These are phyloP conservation scores for Mohoua ochrocephala DNA, from an alignment of 2,113 vertebrate species.

Conservation along the genomic window DNA sequence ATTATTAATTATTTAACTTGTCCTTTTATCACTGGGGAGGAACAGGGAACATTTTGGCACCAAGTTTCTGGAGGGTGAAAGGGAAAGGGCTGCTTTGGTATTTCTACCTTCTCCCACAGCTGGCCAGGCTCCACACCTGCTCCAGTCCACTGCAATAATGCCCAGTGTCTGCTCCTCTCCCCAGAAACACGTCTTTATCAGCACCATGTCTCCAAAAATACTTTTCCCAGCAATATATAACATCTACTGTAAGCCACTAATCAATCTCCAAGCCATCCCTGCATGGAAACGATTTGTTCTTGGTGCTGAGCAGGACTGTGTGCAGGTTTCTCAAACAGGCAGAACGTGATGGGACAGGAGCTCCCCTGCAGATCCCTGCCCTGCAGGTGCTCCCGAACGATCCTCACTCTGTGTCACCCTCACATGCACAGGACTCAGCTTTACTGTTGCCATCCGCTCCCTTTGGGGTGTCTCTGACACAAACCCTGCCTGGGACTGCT, in stretches of 20 bases:
- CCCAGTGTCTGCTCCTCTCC: neutral
- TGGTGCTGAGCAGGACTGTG: neutral
- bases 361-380: neutral
- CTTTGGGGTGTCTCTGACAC: neutral
- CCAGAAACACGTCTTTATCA: neutral
- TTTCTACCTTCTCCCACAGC: neutral
- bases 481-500: neutral
- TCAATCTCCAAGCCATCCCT: neutral
- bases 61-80: neutral
- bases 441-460: fast-evolving
- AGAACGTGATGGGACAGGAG: neutral
- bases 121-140: neutral
- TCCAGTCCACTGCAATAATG: neutral
- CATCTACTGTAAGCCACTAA: neutral
- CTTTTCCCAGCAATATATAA: neutral
- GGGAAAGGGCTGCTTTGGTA: neutral
- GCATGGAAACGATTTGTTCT: neutral
- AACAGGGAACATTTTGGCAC: neutral
- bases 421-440: neutral
- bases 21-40: neutral
- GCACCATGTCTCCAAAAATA: neutral
- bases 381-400: neutral
- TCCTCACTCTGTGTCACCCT: neutral
- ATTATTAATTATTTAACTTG: slow-evolving; percentile 22
- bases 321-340: neutral